A percentile compares a stretch with the other conserved stretches of the same genome.
phyloP scores from a whole-genome alignment of 1,140 invertebrate genomes.

The Bombus cullumanus region DNA sequence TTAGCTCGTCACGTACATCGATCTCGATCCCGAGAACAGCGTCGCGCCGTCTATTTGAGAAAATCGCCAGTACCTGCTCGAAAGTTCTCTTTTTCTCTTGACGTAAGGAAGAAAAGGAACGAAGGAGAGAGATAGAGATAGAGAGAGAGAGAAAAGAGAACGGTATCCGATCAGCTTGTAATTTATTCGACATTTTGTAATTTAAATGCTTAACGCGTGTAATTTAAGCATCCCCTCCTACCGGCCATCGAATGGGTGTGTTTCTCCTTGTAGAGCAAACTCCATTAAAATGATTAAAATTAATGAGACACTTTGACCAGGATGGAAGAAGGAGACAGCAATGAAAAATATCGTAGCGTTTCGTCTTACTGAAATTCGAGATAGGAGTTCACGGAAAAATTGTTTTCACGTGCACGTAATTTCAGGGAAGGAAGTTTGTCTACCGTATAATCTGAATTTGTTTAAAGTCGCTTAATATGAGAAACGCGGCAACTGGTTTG shows the following conservation, averaged over 20 bases:
- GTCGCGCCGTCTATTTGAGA: constrained; percentile 34
- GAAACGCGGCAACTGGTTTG: not conserved
- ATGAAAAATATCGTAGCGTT: not conserved
- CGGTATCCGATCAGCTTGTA: not conserved
- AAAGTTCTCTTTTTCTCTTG: not conserved
- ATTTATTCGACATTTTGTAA: constrained; percentile 46
- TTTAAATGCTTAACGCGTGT: constrained; percentile 30
- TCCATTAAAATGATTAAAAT: constrained; percentile 17
- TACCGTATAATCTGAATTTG: not conserved
- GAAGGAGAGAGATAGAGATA: no score
- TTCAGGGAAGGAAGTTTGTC: not conserved
- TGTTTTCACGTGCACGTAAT: not conserved
- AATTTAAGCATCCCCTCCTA: not conserved
- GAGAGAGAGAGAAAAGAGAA: not conserved
- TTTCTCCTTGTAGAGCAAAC: not conserved
- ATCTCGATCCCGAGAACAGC: constrained; percentile 28
- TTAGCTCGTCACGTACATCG: constrained; percentile 43
- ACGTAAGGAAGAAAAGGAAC: not conserved
- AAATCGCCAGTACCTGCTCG: constrained; percentile 31
- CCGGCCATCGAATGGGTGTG: not conserved
- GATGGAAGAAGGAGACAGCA: not conserved
- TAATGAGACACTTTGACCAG: not conserved
- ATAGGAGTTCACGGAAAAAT: not conserved
- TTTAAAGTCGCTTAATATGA: not conserved
- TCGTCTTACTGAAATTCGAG: not conserved